Evolutionary conservation across 2,113 vertebrate species (phyloP).

Genomic region (Cisticola juncidis): DNA sequence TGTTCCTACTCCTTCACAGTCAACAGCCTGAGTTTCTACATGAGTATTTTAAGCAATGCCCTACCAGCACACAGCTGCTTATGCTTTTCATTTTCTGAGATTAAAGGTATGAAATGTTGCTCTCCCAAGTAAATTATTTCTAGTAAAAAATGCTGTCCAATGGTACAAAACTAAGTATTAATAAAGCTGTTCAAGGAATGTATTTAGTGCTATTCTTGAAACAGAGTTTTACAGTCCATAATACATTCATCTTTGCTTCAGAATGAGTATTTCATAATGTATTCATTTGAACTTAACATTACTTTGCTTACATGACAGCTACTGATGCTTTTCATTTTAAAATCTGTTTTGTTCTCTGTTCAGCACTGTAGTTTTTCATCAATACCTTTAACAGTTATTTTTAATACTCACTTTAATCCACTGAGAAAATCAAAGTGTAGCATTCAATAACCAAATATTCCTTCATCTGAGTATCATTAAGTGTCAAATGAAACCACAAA

Average conservation of each 20-base stretch:
- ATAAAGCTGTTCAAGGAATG: neutral
- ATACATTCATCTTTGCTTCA: neutral
- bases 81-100: neutral
- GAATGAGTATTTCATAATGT: neutral
- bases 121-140: neutral
- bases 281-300: neutral
- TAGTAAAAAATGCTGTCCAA: neutral
- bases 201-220: neutral
- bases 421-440: neutral
- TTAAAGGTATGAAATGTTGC: neutral
- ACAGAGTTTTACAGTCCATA: neutral
- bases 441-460: neutral
- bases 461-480: neutral
- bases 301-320: neutral
- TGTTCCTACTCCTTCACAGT: neutral
- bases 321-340: neutral
- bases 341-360: neutral
- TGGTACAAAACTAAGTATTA: neutral
- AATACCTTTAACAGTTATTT: neutral
- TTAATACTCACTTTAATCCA: neutral
- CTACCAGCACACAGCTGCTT: neutral
- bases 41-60: neutral
- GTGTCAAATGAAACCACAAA: constrained; percentile 8
- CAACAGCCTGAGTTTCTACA: neutral
- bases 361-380: neutral